phyloP scores from a whole-genome alignment of 2,888 invertebrate genomes.

The Muscina levida region DNA sequence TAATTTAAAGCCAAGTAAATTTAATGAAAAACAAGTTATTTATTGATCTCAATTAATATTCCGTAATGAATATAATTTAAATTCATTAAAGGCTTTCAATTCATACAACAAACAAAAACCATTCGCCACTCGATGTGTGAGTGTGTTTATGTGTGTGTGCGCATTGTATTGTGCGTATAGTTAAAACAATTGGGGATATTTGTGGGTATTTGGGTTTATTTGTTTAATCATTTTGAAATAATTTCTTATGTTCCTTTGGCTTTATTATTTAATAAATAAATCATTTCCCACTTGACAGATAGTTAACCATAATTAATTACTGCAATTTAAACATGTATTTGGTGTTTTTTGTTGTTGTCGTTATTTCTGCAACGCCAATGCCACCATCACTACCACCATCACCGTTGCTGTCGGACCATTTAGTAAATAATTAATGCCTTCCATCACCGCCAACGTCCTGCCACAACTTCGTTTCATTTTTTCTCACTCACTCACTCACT shows the following conservation, averaged over 20 bases:
- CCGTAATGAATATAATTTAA: slow-evolving; percentile 17
- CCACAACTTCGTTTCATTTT: no score
- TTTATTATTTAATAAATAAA: slow-evolving; percentile 66
- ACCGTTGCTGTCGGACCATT: slow-evolving; percentile 34
- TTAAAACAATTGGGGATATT: slow-evolving; percentile 1
- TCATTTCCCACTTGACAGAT: slow-evolving; percentile 69
- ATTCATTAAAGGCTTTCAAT: slow-evolving; percentile 11
- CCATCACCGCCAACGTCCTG: slow-evolving; percentile 1
- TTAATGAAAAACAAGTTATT: no score
- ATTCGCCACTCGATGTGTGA: no score
- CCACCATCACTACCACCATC: background rate
- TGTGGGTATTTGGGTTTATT: background rate
- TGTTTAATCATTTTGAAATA: slow-evolving; percentile 24
- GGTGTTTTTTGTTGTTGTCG: slow-evolving; percentile 30
- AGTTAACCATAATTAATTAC: slow-evolving; percentile 74
- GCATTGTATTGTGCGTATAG: background rate
- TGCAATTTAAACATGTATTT: slow-evolving; percentile 63
- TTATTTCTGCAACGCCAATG: background rate
- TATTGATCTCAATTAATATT: slow-evolving; percentile 14
- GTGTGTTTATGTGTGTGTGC: no score
- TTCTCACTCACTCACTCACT: background rate
- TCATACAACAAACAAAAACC: background rate
- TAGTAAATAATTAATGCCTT: slow-evolving; percentile 65
- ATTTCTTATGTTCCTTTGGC: slow-evolving; percentile 52
- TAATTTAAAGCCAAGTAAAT: no score